phyloP scores from a whole-genome alignment of 2,113 vertebrate genomes.

The Promerops cafer region DNA sequence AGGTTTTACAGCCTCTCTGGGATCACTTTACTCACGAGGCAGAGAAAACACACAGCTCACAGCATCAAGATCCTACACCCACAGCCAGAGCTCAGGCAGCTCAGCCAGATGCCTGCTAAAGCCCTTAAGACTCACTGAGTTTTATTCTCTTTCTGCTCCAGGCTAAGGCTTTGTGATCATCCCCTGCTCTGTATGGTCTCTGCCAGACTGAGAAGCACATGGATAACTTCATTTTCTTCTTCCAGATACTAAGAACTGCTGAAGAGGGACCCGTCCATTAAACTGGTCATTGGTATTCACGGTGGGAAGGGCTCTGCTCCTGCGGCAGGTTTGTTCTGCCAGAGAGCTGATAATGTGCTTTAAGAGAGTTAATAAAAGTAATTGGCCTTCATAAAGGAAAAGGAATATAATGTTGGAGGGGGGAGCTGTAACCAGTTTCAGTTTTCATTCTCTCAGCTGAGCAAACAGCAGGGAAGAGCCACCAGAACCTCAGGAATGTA shows the following conservation, averaged over 20 bases:
- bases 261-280: background rate
- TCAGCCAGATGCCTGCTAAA: background rate
- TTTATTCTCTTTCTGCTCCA: background rate
- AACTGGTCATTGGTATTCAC: background rate
- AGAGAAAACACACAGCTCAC: background rate
- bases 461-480: background rate
- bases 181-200: background rate
- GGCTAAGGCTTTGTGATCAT: background rate
- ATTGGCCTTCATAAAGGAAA: background rate
- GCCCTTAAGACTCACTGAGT: background rate
- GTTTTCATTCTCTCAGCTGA: background rate
- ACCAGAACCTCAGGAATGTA: background rate
- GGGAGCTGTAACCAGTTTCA: background rate
- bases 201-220: background rate
- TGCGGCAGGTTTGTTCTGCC: background rate
- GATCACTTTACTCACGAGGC: background rate
- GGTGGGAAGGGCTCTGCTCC: background rate
- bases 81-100: background rate
- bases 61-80: background rate
- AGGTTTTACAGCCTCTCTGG: background rate
- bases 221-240: background rate
- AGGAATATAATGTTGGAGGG: background rate
- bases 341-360: background rate
- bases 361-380: conserved; percentile 13
- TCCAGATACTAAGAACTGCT: background rate